Evolutionary conservation across 2,797 vertebrate genomes (phyloP).

Genomic region (Gallinago nigripennis): DNA sequence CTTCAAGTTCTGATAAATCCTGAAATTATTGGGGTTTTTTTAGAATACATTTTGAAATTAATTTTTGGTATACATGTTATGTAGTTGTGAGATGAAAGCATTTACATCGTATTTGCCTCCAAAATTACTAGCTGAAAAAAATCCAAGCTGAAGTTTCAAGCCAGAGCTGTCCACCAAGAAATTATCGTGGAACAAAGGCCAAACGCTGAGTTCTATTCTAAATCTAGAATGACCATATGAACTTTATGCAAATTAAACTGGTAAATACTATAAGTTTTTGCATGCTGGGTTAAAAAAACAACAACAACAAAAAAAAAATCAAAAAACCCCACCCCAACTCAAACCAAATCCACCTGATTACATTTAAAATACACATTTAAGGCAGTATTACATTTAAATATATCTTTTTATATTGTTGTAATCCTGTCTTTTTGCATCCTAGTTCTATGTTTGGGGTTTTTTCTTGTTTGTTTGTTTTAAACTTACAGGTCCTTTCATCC

Average conservation of each 20-base stretch:
- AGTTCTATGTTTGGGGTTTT: not conserved
- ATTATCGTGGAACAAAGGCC: not conserved
- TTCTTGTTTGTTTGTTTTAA: not conserved
- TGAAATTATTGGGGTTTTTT: not conserved
- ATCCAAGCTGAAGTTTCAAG: not conserved
- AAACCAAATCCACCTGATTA: not conserved
- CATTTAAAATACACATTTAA: too few species aligned
- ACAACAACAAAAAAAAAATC: too few species aligned
- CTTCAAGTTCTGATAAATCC: slow-evolving; percentile 85
- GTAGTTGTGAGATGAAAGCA: not conserved
- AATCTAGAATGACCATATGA: not conserved
- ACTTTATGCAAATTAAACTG: not conserved
- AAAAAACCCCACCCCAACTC: too few species aligned
- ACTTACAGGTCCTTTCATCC: slow-evolving; percentile 84
- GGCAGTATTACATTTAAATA: too few species aligned
- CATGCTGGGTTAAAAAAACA: not conserved
- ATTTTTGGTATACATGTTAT: not conserved
- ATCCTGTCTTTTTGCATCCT: not conserved
- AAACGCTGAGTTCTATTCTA: not conserved
- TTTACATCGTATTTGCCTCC: not conserved
- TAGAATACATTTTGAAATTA: not conserved
- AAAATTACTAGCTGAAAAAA: not conserved
- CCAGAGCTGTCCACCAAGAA: not conserved
- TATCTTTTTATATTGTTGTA: not conserved
- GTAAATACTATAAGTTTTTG: not conserved